Evolutionary conservation across 2,113 vertebrate species (phyloP).

Genomic region (Mesitornis unicolor): DNA sequence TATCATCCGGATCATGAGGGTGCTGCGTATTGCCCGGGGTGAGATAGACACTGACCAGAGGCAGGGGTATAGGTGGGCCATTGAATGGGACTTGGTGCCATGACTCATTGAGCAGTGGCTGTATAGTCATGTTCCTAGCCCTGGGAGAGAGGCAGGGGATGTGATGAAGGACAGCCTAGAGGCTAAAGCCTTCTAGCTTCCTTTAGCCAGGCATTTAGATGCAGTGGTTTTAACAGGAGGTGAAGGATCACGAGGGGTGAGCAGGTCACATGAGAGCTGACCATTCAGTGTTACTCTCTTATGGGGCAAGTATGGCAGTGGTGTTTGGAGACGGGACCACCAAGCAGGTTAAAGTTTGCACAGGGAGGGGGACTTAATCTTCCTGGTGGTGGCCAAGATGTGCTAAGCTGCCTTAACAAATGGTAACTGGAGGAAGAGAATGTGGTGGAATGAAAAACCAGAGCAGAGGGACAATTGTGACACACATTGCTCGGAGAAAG

Average conservation of each 20-base stretch:
- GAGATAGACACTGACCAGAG: not conserved
- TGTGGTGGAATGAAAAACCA: not conserved
- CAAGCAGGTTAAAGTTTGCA: not conserved
- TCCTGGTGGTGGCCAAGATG: not conserved
- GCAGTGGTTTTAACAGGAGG: not conserved
- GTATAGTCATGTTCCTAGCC: not conserved
- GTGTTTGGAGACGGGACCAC: not conserved
- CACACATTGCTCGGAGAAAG: not conserved
- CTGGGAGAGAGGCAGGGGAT: not conserved
- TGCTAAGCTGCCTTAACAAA: not conserved
- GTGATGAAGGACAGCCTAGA: not conserved
- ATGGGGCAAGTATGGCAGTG: not conserved
- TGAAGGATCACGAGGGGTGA: not conserved
- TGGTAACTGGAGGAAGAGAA: not conserved
- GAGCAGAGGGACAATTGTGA: not conserved
- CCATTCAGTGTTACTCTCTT: not conserved
- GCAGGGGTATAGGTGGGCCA: not conserved
- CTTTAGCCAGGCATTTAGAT: not conserved
- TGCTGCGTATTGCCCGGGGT: conserved; percentile 93
- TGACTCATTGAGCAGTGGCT: not conserved
- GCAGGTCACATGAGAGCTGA: not conserved
- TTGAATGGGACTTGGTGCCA: not conserved
- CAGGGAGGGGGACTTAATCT: not conserved
- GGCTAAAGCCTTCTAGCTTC: not conserved
- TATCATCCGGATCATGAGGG: conserved; percentile 97